Evolutionary conservation across 30 jellyfish, hydroid and myxozoan species (phyloP).

Genomic region (Cassiopea andromeda): DNA sequence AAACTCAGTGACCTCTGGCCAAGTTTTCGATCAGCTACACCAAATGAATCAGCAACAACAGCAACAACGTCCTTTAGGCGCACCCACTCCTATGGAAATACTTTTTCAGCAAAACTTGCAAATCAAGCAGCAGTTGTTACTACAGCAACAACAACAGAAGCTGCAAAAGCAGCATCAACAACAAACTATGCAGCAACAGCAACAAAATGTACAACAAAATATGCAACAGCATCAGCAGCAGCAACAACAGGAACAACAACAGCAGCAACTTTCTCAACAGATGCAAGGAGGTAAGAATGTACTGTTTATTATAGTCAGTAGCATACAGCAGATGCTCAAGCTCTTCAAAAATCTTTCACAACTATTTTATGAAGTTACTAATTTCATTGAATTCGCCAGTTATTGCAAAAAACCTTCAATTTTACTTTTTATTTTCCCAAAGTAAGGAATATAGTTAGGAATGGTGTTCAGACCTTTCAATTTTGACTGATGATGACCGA

Average conservation of each 20-base stretch:
- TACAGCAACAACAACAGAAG: slow-evolving; percentile 18
- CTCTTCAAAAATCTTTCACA: too few relatives aligned
- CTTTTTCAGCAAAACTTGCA: slow-evolving; percentile 5
- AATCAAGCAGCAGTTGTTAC: slow-evolving; percentile 30
- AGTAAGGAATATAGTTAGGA: too few relatives aligned
- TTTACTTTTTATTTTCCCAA: too few relatives aligned
- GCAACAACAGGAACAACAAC: slow-evolving; percentile 50
- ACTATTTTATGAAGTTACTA: too few relatives aligned
- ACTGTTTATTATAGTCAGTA: background rate
- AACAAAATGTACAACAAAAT: background rate
- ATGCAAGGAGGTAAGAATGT: slow-evolving; percentile 16
- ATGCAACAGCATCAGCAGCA: background rate
- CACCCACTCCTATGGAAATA: slow-evolving; percentile 3
- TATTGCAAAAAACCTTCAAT: too few relatives aligned
- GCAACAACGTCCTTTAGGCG: slow-evolving; percentile 2
- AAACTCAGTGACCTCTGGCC: slow-evolving; percentile 38
- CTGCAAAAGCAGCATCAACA: slow-evolving; percentile 62
- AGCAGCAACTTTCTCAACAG: slow-evolving; percentile 69
- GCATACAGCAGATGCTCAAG: background rate
- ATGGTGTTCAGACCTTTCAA: too few relatives aligned
- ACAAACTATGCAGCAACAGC: slow-evolving; percentile 35
- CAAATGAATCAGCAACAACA: slow-evolving; percentile 43
- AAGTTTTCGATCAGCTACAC: slow-evolving; percentile 30
- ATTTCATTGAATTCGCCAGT: too few relatives aligned
- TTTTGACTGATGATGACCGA: too few relatives aligned